Conservation (phyloP, 2,797 vertebrate species). For the Coregonus ussuriensis region DNA sequence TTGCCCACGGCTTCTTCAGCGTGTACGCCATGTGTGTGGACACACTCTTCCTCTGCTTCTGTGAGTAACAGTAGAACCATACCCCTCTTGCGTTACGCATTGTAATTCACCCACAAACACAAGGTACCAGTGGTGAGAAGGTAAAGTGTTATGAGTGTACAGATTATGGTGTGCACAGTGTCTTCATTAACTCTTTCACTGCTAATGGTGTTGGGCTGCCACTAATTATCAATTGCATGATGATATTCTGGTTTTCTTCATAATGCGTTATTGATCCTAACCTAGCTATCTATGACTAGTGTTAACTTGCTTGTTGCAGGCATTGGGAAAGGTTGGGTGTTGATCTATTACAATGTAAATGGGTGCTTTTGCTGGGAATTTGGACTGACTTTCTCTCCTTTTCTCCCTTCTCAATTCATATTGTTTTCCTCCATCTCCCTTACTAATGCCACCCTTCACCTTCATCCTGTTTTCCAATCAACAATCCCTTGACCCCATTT, state of each 20-base stretch:
- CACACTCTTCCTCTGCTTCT: conserved; percentile 97
- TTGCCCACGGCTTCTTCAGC: conserved; percentile 96
- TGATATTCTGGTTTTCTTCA: neutral
- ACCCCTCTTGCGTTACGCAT: neutral
- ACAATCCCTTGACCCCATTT: conserved; percentile 14
- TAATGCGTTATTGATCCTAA: neutral
- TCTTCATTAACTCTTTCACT: conserved; percentile 24
- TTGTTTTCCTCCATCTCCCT: conserved; percentile 12
- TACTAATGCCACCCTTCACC: conserved; percentile 30
- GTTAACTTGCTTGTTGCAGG: conserved; percentile 17
- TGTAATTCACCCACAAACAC: no score
- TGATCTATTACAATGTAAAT: conserved; percentile 49
- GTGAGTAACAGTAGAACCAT: conserved; percentile 78
- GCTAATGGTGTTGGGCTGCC: conserved; percentile 50
- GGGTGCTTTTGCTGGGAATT: conserved; percentile 60
- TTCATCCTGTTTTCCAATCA: conserved; percentile 22
- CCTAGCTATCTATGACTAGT: conserved; percentile 28
- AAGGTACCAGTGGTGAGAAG: neutral
- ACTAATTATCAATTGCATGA: conserved; percentile 56
- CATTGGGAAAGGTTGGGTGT: conserved; percentile 18
- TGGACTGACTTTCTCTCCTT: conserved; percentile 57
- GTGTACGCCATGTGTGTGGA: conserved; percentile 98
- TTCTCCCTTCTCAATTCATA: conserved; percentile 30
- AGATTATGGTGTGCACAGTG: neutral
- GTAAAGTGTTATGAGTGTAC: neutral